Base-by-base conservation (phyloP, 2,797 vertebrate genomes). In the Kryptolebias ocellatus region DNA sequence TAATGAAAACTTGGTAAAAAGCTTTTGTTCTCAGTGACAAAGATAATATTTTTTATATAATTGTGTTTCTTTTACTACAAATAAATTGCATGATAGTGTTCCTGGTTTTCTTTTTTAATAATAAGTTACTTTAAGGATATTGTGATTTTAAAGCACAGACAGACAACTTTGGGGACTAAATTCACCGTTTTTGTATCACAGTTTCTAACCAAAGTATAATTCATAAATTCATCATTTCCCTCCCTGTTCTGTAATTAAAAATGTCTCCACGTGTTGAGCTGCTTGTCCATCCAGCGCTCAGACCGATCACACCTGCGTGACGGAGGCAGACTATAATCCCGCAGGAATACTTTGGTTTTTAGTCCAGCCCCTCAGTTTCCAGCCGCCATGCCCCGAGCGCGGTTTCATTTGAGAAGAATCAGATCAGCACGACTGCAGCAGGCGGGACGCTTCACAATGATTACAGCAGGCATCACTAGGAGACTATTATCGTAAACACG, bases 401-500 rank as follows among this genome's bases (percentile, higher is more conserved):
- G 79, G 70, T 82, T 91, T 87, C 82, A 88, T 87, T 78, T 64
- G 70, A 83, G 77, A 67, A 83, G 83, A 91, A 89, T 88, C 80
- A 78, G 80, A 87, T 86, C 80, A 77, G 80, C 67, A 68, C 55
- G 56, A 80, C 81, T 67, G 80, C 80, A 57, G 31, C 45, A 61
- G 80, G 75, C 60, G 53, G 67, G 60, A 67, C 34, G 68, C 67
- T 84, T 89, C n/a, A 87, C 82, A 81, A 87, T 88, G 86, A 91
- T 91, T 87, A 83, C 74, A 84, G 80, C 79, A 81, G 89, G 74
- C 87, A 87, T 88, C 72, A 60, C 85, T 89, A 80, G 87, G 79
- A 87, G 88, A 79, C 81, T 76, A 76, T 90, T 80, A 87, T 79
- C 83, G 86, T 87, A 81, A 91, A 86, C 73, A 73, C 84, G 83